Percentiles rank a stretch among this genome's conserved stretches.
These are phyloP conservation scores for Calyptomena viridis DNA, from an alignment of 2,113 vertebrate species.

Conservation along the genomic window DNA sequence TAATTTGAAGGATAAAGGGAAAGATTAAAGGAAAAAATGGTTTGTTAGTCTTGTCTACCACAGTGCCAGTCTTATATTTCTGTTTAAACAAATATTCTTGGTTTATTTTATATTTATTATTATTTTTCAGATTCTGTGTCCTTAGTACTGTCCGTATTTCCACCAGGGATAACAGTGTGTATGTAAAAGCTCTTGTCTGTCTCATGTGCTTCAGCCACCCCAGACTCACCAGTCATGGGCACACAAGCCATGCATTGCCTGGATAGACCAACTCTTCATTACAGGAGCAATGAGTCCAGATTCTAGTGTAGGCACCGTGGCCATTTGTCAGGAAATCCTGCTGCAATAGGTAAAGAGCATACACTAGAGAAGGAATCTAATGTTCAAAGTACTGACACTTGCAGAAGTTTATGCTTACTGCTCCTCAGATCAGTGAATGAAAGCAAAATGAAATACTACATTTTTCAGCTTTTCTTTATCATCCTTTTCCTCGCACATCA, in stretches of 20 bases:
- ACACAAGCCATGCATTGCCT: neutral
- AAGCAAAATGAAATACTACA: neutral
- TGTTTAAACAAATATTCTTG: conserved; percentile 37
- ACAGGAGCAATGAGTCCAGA: neutral
- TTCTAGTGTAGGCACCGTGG: neutral
- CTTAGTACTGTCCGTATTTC: neutral
- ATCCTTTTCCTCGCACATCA: neutral
- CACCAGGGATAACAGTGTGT: neutral
- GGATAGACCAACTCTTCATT: neutral
- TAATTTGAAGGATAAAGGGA: neutral
- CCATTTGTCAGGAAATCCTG: neutral
- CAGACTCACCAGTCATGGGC: accelerated
- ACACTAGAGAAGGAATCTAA: neutral
- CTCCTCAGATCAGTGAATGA: neutral
- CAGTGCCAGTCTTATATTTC: neutral
- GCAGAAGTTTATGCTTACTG: neutral
- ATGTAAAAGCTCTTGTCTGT: neutral
- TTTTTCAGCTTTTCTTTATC: neutral
- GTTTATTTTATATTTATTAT: no score
- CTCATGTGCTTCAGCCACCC: neutral
- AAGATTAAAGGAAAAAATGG: conserved; percentile 8
- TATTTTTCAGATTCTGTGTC: neutral
- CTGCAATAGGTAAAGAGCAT: neutral
- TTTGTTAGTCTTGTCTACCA: conserved; percentile 10
- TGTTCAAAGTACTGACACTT: neutral